Evolutionary conservation across 1,140 invertebrate species (phyloP), one percentile per base, ranked within the genome.

Genomic region (Formica exsecta): DNA sequence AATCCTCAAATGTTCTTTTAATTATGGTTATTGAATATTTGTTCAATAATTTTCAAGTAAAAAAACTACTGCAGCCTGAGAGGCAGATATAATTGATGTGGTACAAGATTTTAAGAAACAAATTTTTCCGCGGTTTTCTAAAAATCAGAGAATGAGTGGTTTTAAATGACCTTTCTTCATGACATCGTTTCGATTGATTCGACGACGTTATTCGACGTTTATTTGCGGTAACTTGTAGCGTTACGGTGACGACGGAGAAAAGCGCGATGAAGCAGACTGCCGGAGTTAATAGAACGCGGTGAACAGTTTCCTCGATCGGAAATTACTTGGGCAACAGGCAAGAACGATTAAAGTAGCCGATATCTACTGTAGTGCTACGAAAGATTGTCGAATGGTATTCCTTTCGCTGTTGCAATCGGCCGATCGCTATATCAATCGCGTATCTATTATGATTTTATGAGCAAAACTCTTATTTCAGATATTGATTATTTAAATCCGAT

Each of bases 321-420:
- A 75, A 87, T 87, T 87, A 85, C 54, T 68, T 71, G 64, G 64
- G 19, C 64, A 84, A 76, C 70, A 77, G 68, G 61, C 75, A 87
- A 87, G 74, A 61, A 64, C 44, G 54, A 85, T 85, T 84, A 84
- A 87, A 48, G 64, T 76, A 59, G 41, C 44, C 48, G 41, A 32
- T 84, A 48, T 76, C 51, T 29, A 66, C 11, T 16, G 7, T 44
- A 19, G 48, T n/a, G 16, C n/a, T 57, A 22, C 22, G 73, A 74
- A 85, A 87, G 68, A 87, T 85, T 80, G 38, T 70, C 29, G 48
- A 57, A 41, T 38, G 32, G 13, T n/a, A 32, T 36, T 22, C 80
- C 36, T 76, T 25, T 41, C 36, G 54, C 36, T 80, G n/a, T 80
- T 48, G 51, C 36, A 59, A 66, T 66, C 41, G 29, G 29, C 11